Base-by-base conservation (phyloP, 1,140 invertebrate species). In the Pinna nobilis region DNA sequence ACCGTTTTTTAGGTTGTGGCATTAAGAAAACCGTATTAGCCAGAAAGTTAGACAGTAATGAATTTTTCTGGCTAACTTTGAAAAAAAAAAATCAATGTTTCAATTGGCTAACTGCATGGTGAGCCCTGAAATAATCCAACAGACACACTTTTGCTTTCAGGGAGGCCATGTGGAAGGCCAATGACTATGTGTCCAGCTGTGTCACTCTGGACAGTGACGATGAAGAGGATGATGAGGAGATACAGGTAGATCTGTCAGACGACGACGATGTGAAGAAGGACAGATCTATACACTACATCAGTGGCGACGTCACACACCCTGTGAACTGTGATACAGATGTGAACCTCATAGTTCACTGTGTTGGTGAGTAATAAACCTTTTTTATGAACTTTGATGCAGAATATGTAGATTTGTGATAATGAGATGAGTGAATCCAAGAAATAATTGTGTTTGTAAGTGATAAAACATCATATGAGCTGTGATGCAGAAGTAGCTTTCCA, bases 261-360 rank as follows among this genome's bases (percentile, higher is more conserved):
- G 82, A 83, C 23, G 80, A 80, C 0, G 79, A 76, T 7, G 73
- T 67, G 37, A 77, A 73, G 15, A 75, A 71, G 18, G 68, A 53
- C 9, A 61, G 41, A n/a, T 55, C 79, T 18, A 81, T 89, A 33
- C 57, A 82, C 25, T 89, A 88, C 77, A 82, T 88, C 11, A 84
- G 79, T 55, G 88, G 88, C 1, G 87, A 89, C 75, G 87, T 89
- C 9, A 89, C 85, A 15, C 74, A 84, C 28, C 87, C 88, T 28
- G 37, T 79, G 3, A 50, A 80, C 63, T 69, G 79, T 18, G 74
- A 68, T 5, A 74, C 74, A 20, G 30, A 72, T 7, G 70, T 81
- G 28, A 84, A 85, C 55, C 79, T 87, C 30, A 76, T 87, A 32
- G 74, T 88, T 13, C 86, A 88, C 64, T 88, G 87, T 83, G 83